These are phyloP conservation scores for Microtus oregoni DNA, from an alignment of 2,113 vertebrate genomes.

Conservation along the genomic window DNA sequence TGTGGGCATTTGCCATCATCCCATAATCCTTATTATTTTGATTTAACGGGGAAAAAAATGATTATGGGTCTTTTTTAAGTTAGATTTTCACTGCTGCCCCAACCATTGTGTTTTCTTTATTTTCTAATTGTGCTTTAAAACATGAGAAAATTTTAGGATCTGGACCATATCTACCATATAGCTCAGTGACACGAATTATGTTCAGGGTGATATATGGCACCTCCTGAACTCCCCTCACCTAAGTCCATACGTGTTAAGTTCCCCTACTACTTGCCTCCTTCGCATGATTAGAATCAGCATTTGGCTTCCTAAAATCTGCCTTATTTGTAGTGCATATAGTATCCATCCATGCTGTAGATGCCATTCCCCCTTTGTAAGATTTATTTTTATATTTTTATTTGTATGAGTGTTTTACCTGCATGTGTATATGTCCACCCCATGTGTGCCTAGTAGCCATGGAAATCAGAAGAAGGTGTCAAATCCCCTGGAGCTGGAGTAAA, in stretches of 20 bases:
- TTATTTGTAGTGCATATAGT: not conserved
- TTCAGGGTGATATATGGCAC: not conserved
- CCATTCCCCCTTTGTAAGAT: not conserved
- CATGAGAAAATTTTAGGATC: not conserved
- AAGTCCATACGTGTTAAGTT: not conserved
- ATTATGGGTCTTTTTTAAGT: not conserved
- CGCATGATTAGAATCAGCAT: not conserved
- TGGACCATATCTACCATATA: not conserved
- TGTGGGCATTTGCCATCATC: too few species aligned
- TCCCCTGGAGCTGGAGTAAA: not conserved
- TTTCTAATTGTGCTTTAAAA: slow-evolving; percentile 24
- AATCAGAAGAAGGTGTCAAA: too few species aligned
- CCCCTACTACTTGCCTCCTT: not conserved
- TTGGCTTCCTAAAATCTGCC: not conserved
- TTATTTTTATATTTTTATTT: not conserved
- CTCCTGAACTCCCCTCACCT: not conserved
- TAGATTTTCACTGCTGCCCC: not conserved
- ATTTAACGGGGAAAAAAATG: slow-evolving; percentile 30
- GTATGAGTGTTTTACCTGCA: not conserved
- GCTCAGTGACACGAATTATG: not conserved
- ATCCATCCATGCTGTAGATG: not conserved
- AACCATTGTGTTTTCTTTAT: not conserved
- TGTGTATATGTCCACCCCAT: not conserved
- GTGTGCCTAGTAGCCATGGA: not conserved
- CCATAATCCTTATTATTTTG: slow-evolving; percentile 6